A percentile compares a stretch with the other conserved stretches of the same genome.
Evolutionary conservation across 2,113 vertebrate genomes (phyloP).

Genomic region (Heloderma charlesbogerti): DNA sequence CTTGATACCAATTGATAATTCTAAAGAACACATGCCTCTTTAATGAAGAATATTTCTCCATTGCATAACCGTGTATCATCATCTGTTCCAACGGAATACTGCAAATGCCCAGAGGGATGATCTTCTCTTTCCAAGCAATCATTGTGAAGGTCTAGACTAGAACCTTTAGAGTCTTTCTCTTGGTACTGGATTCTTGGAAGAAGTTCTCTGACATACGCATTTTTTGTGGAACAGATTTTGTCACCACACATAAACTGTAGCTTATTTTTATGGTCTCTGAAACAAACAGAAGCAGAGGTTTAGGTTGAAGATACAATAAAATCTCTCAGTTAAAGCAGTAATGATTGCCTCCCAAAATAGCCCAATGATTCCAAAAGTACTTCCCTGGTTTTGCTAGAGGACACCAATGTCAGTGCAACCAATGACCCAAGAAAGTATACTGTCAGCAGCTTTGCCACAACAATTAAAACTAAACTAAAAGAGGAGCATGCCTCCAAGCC

Average conservation of each 20-base stretch:
- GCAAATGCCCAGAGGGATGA: neutral
- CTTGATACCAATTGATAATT: neutral
- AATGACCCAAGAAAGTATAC: neutral
- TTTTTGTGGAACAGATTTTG: conserved; percentile 86
- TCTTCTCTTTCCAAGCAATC: neutral
- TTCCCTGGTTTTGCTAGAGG: neutral
- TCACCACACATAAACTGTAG: conserved; percentile 75
- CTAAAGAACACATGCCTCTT: conserved; percentile 60
- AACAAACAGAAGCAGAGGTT: conserved; percentile 22
- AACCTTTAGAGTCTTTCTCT: fast-evolving
- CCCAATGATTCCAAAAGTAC: neutral
- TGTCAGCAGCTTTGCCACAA: neutral
- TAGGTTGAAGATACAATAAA: neutral
- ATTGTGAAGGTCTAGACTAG: fast-evolving
- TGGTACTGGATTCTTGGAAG: conserved; percentile 19
- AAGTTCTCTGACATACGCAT: conserved; percentile 77
- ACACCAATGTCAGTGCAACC: neutral
- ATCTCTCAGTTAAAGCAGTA: neutral
- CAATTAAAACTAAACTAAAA: neutral
- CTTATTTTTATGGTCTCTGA: conserved; percentile 72
- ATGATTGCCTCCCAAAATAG: neutral
- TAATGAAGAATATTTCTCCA: conserved; percentile 88
- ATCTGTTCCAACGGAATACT: conserved; percentile 11
- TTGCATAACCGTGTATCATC: conserved; percentile 81
- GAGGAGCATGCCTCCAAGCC: neutral